These are phyloP conservation scores for Dromius quadrimaculatus DNA, from an alignment of 2,888 invertebrate species.

Conservation along the genomic window DNA sequence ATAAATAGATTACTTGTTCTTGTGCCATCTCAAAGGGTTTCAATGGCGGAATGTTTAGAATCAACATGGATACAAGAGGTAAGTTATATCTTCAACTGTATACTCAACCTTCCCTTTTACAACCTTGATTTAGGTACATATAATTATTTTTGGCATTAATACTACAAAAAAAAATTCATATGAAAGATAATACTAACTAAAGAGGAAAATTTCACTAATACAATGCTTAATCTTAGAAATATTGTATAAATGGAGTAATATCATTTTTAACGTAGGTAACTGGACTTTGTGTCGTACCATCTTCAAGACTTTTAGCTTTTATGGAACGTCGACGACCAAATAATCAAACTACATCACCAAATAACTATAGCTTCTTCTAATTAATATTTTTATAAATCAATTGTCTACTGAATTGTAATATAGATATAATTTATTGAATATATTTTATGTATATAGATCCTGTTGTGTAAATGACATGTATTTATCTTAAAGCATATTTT, in stretches of 20 bases:
- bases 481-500: neutral
- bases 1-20: constrained; percentile 75
- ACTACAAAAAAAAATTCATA: neutral
- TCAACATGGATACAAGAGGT: constrained; percentile 67
- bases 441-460: constrained; percentile 30
- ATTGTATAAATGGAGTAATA: constrained; percentile 20
- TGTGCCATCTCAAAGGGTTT: constrained; percentile 68
- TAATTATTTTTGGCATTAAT: neutral
- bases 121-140: too few species aligned
- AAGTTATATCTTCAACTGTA: constrained; percentile 56
- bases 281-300: constrained; percentile 61
- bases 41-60: constrained; percentile 66
- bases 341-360: constrained; percentile 61
- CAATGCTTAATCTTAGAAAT: neutral
- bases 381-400: constrained; percentile 12
- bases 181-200: too few species aligned
- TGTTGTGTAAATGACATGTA: constrained; percentile 3
- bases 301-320: constrained; percentile 64
- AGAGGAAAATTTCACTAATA: neutral
- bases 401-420: too few species aligned
- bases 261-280: constrained; percentile 54
- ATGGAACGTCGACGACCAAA: constrained; percentile 65
- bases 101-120: too few species aligned
- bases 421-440: constrained; percentile 18
- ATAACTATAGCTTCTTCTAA: constrained; percentile 58